Percentiles rank a stretch among this genome's conserved stretches.
These are phyloP conservation scores for Caerostris darwini DNA, from an alignment of 1,140 invertebrate species.

Conservation along the genomic window DNA sequence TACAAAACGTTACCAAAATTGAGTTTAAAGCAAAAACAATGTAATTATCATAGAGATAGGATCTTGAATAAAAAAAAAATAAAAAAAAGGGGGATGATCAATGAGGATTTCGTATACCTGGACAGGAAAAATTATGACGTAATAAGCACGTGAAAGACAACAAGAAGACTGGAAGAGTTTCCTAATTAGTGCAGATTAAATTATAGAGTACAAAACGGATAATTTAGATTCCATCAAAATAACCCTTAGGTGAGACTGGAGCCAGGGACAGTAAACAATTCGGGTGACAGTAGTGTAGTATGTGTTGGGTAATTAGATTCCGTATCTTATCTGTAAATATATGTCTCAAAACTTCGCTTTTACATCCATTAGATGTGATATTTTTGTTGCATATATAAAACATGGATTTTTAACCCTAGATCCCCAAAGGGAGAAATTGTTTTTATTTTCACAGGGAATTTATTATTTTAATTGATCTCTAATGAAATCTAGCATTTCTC, in stretches of 20 bases:
- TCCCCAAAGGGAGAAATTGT: no score
- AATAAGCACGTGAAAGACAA: background rate
- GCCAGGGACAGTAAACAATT: background rate
- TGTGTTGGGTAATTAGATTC: background rate
- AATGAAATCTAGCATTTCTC: no score
- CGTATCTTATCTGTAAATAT: background rate
- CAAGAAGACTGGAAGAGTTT: background rate
- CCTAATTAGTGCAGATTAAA: slow-evolving; percentile 27
- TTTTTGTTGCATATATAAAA: no score
- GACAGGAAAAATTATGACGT: background rate
- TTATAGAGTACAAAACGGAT: slow-evolving; percentile 7
- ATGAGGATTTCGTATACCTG: background rate
- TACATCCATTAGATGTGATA: no score
- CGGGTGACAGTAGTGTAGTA: background rate
- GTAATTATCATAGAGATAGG: background rate
- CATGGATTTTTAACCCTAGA: no score
- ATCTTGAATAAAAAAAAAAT: background rate
- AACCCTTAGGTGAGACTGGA: background rate
- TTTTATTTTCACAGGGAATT: no score
- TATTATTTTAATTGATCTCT: no score
- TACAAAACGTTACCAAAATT: no score
- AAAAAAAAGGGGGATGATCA: background rate
- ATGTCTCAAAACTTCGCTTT: no score
- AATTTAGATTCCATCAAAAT: slow-evolving; percentile 20
- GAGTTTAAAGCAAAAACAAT: no score